These are phyloP conservation scores for Liasis olivaceus DNA, from an alignment of 2,797 vertebrate species.

Conservation along the genomic window DNA sequence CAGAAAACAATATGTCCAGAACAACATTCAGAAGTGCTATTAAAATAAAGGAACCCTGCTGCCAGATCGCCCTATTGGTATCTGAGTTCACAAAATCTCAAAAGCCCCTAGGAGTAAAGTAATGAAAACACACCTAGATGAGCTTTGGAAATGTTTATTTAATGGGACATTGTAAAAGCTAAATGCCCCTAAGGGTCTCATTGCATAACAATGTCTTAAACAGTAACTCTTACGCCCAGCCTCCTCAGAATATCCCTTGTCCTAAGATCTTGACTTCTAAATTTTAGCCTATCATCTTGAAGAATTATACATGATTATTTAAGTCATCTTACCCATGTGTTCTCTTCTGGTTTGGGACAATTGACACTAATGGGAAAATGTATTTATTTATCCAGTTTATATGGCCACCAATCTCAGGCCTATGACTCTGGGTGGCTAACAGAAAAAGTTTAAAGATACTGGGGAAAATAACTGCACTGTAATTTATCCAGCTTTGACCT, in stretches of 20 bases:
- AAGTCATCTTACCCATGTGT: neutral
- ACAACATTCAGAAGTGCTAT: neutral
- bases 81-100: neutral
- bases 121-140: conserved; percentile 12
- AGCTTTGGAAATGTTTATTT: conserved; percentile 22
- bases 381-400: neutral
- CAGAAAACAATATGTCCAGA: neutral
- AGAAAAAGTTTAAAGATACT: neutral
- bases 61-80: neutral
- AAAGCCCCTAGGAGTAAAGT: neutral
- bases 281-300: neutral
- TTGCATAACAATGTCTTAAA: neutral
- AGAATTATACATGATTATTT: neutral
- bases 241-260: neutral
- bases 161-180: neutral
- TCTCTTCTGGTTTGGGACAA: neutral
- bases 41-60: neutral
- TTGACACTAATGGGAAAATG: neutral
- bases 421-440: neutral
- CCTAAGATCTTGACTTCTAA: neutral
- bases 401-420: neutral
- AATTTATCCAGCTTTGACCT: neutral
- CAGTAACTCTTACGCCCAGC: neutral
- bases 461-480: neutral
- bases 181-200: neutral